Conservation (phyloP, 2,113 vertebrate genomes). For the Spilogale gracilis region DNA sequence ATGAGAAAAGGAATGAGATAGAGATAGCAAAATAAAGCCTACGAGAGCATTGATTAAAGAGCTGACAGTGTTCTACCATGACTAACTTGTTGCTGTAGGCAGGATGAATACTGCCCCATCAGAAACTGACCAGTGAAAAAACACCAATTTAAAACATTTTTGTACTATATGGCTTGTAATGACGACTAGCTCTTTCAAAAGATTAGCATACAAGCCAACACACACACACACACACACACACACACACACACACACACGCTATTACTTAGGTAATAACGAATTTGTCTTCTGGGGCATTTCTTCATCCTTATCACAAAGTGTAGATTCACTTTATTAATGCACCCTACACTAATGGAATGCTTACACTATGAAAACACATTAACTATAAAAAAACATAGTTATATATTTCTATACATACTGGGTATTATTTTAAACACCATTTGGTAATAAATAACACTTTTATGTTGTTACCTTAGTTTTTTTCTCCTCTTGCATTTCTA, state of each 20-base stretch:
- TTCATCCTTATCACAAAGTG: constrained; percentile 42
- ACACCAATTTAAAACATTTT: background rate
- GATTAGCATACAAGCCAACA: background rate
- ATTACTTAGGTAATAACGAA: background rate
- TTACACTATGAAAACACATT: background rate
- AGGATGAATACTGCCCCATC: background rate
- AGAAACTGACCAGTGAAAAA: background rate
- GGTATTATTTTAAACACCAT: background rate
- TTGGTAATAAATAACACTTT: background rate
- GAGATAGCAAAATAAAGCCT: background rate
- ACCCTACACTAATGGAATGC: background rate
- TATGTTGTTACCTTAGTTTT: background rate
- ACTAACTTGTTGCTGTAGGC: background rate
- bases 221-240: too few species aligned
- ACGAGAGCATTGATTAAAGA: background rate
- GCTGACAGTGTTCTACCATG: background rate
- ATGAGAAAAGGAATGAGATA: constrained; percentile 7
- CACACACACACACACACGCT: too few species aligned
- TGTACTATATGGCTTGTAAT: background rate
- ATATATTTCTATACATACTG: background rate
- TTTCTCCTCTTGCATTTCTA: background rate
- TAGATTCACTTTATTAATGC: constrained; percentile 14
- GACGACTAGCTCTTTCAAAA: background rate
- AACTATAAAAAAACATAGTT: constrained; percentile 19
- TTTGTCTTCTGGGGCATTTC: constrained; percentile 39